phyloP scores from a whole-genome alignment of 2,113 vertebrate genomes.

The Heterotis niloticus region DNA sequence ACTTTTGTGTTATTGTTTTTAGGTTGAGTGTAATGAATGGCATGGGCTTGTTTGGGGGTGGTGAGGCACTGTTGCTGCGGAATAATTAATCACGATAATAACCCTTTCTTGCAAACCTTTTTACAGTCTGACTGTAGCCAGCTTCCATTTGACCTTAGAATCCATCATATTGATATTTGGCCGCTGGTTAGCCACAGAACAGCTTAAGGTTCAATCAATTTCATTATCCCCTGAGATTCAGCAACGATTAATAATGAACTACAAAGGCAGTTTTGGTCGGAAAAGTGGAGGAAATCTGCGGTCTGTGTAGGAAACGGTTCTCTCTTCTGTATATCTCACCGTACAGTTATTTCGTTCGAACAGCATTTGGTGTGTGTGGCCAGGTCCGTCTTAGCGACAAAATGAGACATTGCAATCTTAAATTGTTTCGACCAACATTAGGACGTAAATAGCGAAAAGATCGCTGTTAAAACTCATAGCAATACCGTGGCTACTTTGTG shows the following conservation, averaged over 20 bases:
- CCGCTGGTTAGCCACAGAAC: neutral
- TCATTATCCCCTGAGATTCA: neutral
- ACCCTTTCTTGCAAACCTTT: neutral
- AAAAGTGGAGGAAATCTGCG: neutral
- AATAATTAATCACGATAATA: conserved; percentile 16
- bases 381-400: too few relatives aligned
- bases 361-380: too few relatives aligned
- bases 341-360: too few relatives aligned
- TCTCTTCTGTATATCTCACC: too few relatives aligned
- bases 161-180: conserved; percentile 16
- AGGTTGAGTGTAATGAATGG: conserved; percentile 14
- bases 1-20: neutral
- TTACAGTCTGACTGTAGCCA: conserved; percentile 8
- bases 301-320: neutral
- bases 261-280: neutral
- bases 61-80: neutral
- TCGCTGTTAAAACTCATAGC: too few relatives aligned
- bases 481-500: too few relatives aligned
- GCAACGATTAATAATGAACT: neutral
- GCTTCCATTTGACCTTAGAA: conserved; percentile 20
- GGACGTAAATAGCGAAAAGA: too few relatives aligned
- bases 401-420: too few relatives aligned
- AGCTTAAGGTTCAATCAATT: conserved; percentile 7
- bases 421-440: too few relatives aligned
- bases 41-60: neutral